Percentiles rank a stretch among this genome's conserved stretches.
Evolutionary conservation across 2,888 invertebrate genomes (phyloP).

Genomic region (Ramazzottius varieornatus): DNA sequence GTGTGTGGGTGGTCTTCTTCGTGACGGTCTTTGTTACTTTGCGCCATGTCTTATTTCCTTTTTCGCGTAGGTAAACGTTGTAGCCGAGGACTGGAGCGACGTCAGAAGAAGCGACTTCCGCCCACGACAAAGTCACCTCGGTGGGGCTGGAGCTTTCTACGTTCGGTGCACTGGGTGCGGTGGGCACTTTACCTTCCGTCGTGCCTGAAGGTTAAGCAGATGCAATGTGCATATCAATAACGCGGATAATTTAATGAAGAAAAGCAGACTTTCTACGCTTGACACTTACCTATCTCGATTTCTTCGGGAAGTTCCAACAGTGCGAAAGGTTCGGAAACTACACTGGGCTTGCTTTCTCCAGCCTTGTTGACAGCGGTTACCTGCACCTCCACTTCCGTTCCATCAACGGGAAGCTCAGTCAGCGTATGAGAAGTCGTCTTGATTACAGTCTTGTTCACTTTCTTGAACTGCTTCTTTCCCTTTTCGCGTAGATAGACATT

Average conservation of each 20-base stretch:
- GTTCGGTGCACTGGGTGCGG: background rate
- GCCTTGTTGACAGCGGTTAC: constrained; percentile 19
- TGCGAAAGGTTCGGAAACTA: constrained; percentile 17
- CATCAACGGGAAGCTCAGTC: background rate
- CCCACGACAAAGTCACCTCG: background rate
- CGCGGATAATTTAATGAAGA: too few species aligned
- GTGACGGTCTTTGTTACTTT: background rate
- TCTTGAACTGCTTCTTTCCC: constrained; percentile 4
- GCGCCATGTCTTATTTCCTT: background rate
- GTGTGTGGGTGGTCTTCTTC: background rate
- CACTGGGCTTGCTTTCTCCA: constrained; percentile 18
- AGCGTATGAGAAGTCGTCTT: background rate
- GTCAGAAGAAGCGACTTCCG: background rate
- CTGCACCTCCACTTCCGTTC: constrained; percentile 11
- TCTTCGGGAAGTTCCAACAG: constrained; percentile 16
- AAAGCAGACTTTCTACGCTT: too few species aligned
- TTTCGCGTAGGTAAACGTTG: background rate
- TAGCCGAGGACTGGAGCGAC: background rate
- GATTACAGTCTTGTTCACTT: background rate
- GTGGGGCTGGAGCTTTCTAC: background rate
- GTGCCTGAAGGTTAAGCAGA: background rate
- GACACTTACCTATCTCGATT: background rate
- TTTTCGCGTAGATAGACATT: constrained; percentile 6
- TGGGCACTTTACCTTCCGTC: background rate
- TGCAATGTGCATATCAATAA: background rate